Evolutionary conservation across 2,888 invertebrate genomes (phyloP), one percentile per base, ranked within the genome.

Genomic region (Volucella bombylans): DNA sequence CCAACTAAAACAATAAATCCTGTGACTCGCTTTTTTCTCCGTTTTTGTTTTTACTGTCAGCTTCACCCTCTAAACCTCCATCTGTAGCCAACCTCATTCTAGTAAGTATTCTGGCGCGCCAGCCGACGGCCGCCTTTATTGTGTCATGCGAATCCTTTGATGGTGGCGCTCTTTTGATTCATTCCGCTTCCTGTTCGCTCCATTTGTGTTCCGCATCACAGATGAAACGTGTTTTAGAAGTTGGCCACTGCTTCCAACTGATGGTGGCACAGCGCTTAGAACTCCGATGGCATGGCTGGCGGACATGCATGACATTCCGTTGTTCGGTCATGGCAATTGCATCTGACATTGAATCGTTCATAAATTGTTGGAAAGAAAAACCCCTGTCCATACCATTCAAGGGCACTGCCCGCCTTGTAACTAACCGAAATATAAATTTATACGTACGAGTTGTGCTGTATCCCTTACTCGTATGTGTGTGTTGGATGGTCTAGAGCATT

Each of bases 331-430:
- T 77, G 85, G 77, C 85, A 85, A 67, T 81, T 85, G 76, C 72
- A 76, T 76, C 71, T 81, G 85, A 85, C 85, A 81, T 77, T 81
- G 72, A 68, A 77, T 68, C 77, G 49, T 81, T 81, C 85, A 85
- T 85, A 85, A 85, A 85, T 85, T 59, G 67, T 59, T 77, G 41
- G 14, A 81, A 77, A 62, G 67, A 47, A 76, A 76, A 80, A 80
- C 71, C 74, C 71, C 38, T 50, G 1, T 15, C 38, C 9, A 23
- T 23, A 23, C 61, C 47, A 52, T 76, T 81, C 76, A 85, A 81
- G 81, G 85, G 77, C 85, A 73, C 59, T 31, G 3, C 47, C 11
- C n/a, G 15, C 12, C 23, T 31, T 64, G 38, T 23, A 43, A 12
- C 10, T 12, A 43, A 52, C 9, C 38, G 38, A 31, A 31, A 6